phyloP scores from a whole-genome alignment of 2,888 invertebrate genomes.

The Acanthococcus lagerstroemiae region DNA sequence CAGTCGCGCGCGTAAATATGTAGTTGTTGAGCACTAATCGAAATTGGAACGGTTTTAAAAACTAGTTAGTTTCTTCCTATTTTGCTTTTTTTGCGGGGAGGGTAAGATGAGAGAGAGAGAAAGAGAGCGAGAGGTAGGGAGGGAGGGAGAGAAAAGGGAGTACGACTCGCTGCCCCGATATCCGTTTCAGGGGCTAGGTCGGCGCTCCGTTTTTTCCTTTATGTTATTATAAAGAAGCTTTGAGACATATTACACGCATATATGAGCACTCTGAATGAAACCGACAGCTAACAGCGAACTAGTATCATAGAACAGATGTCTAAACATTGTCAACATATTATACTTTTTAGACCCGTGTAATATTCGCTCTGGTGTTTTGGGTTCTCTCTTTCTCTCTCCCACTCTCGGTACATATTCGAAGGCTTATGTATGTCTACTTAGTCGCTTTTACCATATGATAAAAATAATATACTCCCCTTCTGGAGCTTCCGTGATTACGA shows the following conservation, averaged over 20 bases:
- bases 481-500: background rate
- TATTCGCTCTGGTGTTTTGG: constrained; percentile 6
- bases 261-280: constrained; percentile 28
- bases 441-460: constrained; percentile 4
- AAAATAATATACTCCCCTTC: constrained; percentile 1
- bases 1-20: background rate
- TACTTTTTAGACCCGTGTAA: constrained; percentile 15
- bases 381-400: background rate
- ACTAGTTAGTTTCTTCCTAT: constrained; percentile 11
- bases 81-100: background rate
- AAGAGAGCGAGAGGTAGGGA: background rate
- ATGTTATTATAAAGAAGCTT: constrained; percentile 29
- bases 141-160: background rate
- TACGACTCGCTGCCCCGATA: background rate
- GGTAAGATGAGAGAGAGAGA: background rate
- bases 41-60: constrained; percentile 8
- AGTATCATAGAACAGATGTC: constrained; percentile 30
- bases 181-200: constrained; percentile 2
- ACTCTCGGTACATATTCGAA: background rate
- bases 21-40: background rate
- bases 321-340: constrained; percentile 28
- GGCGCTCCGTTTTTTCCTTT: constrained; percentile 12
- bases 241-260: constrained; percentile 27
- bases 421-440: background rate
- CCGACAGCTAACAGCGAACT: constrained; percentile 20